Base-by-base conservation (phyloP, 2,113 vertebrate genomes). In the Spermophilus dauricus region DNA sequence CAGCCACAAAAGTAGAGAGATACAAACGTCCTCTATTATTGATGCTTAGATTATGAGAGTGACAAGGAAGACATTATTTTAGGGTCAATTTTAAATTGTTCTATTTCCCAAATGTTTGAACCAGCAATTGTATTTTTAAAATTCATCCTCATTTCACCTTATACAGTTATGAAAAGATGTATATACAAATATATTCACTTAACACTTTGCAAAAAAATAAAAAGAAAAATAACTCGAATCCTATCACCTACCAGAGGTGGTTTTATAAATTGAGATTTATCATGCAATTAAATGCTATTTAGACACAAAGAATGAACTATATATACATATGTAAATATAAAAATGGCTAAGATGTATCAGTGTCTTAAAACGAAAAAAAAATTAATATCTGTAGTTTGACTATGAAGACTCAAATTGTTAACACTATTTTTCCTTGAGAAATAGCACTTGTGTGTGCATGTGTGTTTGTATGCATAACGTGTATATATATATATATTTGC, bases 231-330 rank as follows among this genome's bases (percentile, higher is more conserved):
- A 92, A 78, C n/a, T 24, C 34, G 67, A 5, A 14, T 92, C 22
- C 53, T 61, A 61, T 39, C 12, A 61, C 48, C 39, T 58, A 48
- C 32, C 39, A 78, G 10, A 78, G 34, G 16, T 34, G 14, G 2
- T 84, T 95, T 69, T 56, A 39, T 75, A 89, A 77, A 83, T 42
- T 39, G 77, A 93, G 48, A 20, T 93, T 85, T 93, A 32, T 76
- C 10, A 32, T 72, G 42, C 34, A 78, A 85, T 65, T 86, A 48
- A 80, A 73, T 65, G 30, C 53, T 89, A n/a, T 3, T 0, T 24
- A 70, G 53, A 5, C 5, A 80, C 45, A 28, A 73, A 32, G 37
- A 67, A 73, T 73, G 37, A 65, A 63, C 32, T 73, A 80, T 4
- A 80, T 26, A 61, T 34, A 61, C 20, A 18, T 72, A 84, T 72